A percentile compares a stretch with the other conserved stretches of the same genome.
Conservation (phyloP, 1,140 invertebrate genomes). For the Amyelois transitella region DNA sequence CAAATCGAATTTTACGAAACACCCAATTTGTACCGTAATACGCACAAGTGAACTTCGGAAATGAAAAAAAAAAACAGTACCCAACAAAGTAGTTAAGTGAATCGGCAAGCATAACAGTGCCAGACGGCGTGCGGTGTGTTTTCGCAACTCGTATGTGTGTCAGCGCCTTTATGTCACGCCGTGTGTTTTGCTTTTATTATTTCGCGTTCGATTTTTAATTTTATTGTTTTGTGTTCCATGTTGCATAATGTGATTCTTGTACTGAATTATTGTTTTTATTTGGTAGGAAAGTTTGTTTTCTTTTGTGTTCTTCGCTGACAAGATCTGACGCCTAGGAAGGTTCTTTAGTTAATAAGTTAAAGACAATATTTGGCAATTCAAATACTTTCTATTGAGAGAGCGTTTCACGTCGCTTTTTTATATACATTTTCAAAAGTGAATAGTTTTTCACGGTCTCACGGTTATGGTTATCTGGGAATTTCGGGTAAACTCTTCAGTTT, state of each 20-base stretch:
- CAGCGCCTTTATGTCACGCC: conserved; percentile 33
- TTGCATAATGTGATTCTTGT: background rate
- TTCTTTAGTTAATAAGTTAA: too few species aligned
- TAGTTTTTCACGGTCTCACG: too few species aligned
- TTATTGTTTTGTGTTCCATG: background rate
- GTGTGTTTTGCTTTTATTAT: background rate
- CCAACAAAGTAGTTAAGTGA: background rate
- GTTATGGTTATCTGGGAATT: too few species aligned
- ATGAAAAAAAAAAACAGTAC: conserved; percentile 3
- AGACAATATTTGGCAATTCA: too few species aligned
- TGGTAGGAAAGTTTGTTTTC: background rate
- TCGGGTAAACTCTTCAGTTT: too few species aligned
- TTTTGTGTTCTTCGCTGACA: background rate
- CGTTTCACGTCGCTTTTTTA: too few species aligned
- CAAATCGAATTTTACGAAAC: background rate
- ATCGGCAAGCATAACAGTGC: conserved; percentile 12
- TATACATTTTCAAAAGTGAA: too few species aligned
- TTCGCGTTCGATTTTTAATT: background rate
- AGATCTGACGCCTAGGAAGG: background rate
- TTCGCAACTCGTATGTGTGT: conserved; percentile 49
- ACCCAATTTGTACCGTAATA: background rate
- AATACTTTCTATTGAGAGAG: too few species aligned
- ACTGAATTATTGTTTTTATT: background rate
- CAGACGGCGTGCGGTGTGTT: conserved; percentile 31
- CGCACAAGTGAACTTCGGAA: conserved; percentile 8